These are phyloP conservation scores for Eupithecia subfuscata DNA, from an alignment of 2,888 invertebrate species.

Conservation along the genomic window DNA sequence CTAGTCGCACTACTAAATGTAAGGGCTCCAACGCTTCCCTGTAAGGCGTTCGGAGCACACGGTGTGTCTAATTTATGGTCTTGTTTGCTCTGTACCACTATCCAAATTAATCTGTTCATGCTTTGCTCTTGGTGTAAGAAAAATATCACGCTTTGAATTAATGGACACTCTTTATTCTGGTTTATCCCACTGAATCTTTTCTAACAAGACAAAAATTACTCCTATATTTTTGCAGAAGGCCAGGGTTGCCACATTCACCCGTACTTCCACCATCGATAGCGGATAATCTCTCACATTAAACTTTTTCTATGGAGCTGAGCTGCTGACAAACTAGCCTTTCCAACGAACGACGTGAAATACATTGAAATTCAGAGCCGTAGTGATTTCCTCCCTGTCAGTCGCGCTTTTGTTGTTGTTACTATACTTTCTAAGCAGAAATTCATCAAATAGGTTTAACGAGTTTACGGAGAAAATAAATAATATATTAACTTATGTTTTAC, in stretches of 20 bases:
- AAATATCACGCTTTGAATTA: background rate
- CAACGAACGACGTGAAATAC: background rate
- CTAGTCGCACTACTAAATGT: background rate
- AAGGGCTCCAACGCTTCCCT: background rate
- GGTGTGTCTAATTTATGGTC: background rate
- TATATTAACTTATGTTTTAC: too few relatives aligned
- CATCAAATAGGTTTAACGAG: background rate
- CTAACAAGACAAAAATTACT: background rate
- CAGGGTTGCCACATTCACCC: constrained; percentile 1
- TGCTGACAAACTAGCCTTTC: constrained; percentile 5
- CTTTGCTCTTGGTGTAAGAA: background rate
- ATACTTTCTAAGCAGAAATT: background rate
- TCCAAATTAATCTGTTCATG: background rate
- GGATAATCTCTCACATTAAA: background rate
- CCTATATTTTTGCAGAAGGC: background rate
- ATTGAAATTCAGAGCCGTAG: background rate
- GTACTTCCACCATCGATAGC: background rate
- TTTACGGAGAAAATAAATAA: too few relatives aligned
- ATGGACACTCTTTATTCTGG: background rate
- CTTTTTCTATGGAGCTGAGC: background rate
- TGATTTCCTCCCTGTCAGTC: background rate
- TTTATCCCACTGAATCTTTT: background rate
- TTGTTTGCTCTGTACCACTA: background rate
- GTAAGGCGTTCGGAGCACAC: background rate
- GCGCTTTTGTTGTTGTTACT: background rate